These are phyloP conservation scores for Aporophyla nigra DNA, from an alignment of 2,888 invertebrate species.

Conservation along the genomic window DNA sequence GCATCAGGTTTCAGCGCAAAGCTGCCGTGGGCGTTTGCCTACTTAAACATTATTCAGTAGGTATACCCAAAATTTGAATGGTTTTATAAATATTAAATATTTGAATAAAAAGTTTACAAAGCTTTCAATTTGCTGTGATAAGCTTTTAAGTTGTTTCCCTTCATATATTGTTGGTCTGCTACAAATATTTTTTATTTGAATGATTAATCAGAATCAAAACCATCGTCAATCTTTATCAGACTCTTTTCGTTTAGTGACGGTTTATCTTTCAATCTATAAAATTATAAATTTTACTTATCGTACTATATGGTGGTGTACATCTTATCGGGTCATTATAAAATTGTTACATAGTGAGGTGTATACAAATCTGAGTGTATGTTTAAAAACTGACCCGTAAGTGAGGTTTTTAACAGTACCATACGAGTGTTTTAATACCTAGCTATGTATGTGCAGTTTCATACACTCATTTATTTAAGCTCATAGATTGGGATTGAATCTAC, in stretches of 20 bases:
- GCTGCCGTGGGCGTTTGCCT: slow-evolving; percentile 40
- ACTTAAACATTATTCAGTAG: slow-evolving; percentile 10
- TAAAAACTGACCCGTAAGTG: too few species aligned
- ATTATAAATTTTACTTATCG: too few species aligned
- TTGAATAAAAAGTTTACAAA: slow-evolving; percentile 6
- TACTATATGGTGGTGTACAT: too few species aligned
- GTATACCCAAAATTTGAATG: slow-evolving; percentile 15
- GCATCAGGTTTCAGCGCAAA: slow-evolving; percentile 15
- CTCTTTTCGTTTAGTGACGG: background rate
- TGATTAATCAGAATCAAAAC: background rate
- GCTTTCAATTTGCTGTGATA: slow-evolving; percentile 15
- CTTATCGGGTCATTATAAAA: too few species aligned
- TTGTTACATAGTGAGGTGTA: too few species aligned
- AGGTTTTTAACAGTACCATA: too few species aligned
- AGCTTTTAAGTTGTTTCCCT: background rate
- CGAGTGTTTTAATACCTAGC: too few species aligned
- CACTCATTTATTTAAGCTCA: too few species aligned
- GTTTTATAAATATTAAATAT: slow-evolving; percentile 25
- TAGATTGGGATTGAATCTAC: too few species aligned
- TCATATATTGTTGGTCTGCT: background rate
- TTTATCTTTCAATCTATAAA: background rate
- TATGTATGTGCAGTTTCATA: too few species aligned
- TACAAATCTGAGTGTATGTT: too few species aligned
- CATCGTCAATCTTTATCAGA: background rate
- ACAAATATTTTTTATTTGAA: background rate